Evolutionary conservation across 2,797 vertebrate species (phyloP).

Genomic region (Pangasius larnaudii): DNA sequence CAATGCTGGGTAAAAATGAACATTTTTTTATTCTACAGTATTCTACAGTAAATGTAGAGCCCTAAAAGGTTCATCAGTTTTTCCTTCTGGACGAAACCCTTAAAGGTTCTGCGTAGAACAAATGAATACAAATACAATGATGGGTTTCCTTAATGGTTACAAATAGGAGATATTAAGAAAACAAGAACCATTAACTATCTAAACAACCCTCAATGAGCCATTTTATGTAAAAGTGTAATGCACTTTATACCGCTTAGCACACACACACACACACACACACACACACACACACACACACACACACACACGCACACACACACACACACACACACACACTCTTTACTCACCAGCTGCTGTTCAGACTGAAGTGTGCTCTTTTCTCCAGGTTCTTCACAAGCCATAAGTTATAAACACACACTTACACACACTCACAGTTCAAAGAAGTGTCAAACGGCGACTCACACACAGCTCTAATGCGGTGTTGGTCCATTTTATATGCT

Average conservation of each 20-base stretch:
- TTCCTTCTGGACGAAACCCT: background rate
- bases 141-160: background rate
- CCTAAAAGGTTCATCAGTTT: background rate
- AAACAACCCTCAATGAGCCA: background rate
- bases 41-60: background rate
- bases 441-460: background rate
- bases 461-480: background rate
- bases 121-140: too few species aligned
- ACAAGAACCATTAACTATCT: background rate
- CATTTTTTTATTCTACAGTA: background rate
- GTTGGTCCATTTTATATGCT: slow-evolving; percentile 5
- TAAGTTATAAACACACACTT: background rate
- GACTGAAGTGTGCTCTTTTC: background rate
- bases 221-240: background rate
- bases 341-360: background rate
- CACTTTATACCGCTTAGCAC: too few species aligned
- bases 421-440: background rate
- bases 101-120: background rate
- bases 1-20: background rate
- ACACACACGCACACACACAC: background rate
- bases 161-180: background rate
- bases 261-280: background rate
- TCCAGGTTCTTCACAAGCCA: background rate
- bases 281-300: background rate
- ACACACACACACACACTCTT: background rate